Base-by-base conservation (phyloP, 2,113 vertebrate genomes). In the Aptenodytes forsteri region DNA sequence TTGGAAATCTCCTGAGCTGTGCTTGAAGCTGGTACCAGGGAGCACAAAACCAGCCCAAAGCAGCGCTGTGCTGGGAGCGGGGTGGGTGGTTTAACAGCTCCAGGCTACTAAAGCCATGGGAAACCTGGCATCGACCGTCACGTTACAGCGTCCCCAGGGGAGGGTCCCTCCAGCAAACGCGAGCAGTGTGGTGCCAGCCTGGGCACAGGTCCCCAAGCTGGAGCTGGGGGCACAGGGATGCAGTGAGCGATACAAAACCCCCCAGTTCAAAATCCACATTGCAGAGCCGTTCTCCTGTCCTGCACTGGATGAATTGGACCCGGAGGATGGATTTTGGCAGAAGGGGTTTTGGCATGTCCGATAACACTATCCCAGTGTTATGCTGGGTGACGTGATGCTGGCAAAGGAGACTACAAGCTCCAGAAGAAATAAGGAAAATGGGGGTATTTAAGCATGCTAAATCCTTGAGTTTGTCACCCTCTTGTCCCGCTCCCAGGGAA, bases 191-290 rank as follows among this genome's bases (percentile, higher is more conserved):
- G n/a, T 30, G n/a, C 65, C 90, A 50, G 49, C 29, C 23, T 25
- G 55, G 55, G n/a, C 47, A 42, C 25, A 23, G 47, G 3, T 49
- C 38, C 54, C 42, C 2, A 6, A 16, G 29, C 34, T 40, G 55
- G 56, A 69, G 34, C 55, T 16, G 21, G 18, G 27, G 27, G 4
- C 14, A 56, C n/a, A 11, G 47, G 71, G 78, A n/a, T 29, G n/a
- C 32, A 40, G 65, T 0, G 3, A 29, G 85, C 0, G 5, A n/a
- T 22, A 32, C 46, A 40, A 40, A 8, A 0, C 42, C 6, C 10
- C 21, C 32, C 30, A 8, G 34, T 26, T 64, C 19, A 38, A 58
- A 34, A 46, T 11, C 20, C 26, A 38, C 32, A 9, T 34, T 0
- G 3, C n/a, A 83, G 84, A 88, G 36, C 42, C 0, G 3, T 19